Conservation (phyloP, 2,888 invertebrate genomes). For the Galeruca laticollis region DNA sequence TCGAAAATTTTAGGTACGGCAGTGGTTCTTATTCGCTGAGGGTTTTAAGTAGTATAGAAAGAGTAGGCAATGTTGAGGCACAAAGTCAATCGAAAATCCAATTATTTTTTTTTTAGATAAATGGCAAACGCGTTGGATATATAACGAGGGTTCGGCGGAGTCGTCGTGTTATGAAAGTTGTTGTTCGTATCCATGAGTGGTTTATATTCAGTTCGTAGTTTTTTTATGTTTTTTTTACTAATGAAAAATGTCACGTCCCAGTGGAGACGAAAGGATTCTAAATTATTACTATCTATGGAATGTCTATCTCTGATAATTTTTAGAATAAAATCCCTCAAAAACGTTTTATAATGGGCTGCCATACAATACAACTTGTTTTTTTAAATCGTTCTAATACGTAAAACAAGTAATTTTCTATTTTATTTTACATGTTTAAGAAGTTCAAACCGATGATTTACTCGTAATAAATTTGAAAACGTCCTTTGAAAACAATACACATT, state of each 20-base stretch:
- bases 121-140: slow-evolving; percentile 22
- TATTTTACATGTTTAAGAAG: no score
- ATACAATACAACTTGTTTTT: no score
- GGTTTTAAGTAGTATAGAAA: slow-evolving; percentile 25
- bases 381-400: no score
- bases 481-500: no score
- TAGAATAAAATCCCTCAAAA: slow-evolving; percentile 5
- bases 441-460: no score
- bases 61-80: slow-evolving; percentile 38
- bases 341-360: not conserved
- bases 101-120: slow-evolving; percentile 45
- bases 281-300: slow-evolving; percentile 29
- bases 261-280: slow-evolving; percentile 22
- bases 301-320: slow-evolving; percentile 24
- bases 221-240: slow-evolving; percentile 13
- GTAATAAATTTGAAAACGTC: no score
- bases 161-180: slow-evolving; percentile 24
- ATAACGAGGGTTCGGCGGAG: slow-evolving; percentile 21
- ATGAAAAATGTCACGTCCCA: slow-evolving; percentile 27
- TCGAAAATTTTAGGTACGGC: not conserved
- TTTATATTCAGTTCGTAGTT: slow-evolving; percentile 22
- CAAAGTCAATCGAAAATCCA: slow-evolving; percentile 48
- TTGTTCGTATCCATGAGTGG: slow-evolving; percentile 19
- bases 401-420: no score
- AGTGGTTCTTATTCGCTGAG: slow-evolving; percentile 2